Evolutionary conservation across 1,140 invertebrate genomes (phyloP).

Genomic region (Globodera rostochiensis): DNA sequence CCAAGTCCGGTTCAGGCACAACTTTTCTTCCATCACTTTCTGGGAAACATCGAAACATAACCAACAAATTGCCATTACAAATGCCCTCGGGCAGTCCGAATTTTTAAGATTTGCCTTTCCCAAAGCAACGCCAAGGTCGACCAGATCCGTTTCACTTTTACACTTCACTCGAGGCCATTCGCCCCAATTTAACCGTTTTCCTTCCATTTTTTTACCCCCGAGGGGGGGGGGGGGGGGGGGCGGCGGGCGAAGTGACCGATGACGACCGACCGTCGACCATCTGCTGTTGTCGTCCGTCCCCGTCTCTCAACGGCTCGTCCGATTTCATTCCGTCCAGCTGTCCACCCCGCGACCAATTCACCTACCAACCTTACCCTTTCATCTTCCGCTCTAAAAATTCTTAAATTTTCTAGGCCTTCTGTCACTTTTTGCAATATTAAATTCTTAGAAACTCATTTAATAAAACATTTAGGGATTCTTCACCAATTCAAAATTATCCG

Average conservation of each 20-base stretch:
- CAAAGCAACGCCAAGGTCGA: not conserved
- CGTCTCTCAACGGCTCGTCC: not conserved
- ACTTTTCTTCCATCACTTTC: too few relatives aligned
- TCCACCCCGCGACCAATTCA: not conserved
- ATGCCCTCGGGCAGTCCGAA: not conserved
- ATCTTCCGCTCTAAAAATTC: not conserved
- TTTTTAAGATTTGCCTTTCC: not conserved
- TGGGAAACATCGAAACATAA: too few relatives aligned
- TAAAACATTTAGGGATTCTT: too few relatives aligned
- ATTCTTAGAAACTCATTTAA: not conserved
- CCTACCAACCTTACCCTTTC: not conserved
- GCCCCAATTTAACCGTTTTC: not conserved
- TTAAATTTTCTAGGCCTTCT: not conserved
- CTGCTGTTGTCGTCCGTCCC: not conserved
- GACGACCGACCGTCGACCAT: conserved; percentile 1
- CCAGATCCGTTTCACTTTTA: too few relatives aligned
- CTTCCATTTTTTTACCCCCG: not conserved
- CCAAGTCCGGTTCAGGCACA: too few relatives aligned
- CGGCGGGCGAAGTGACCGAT: not conserved
- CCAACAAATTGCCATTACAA: too few relatives aligned
- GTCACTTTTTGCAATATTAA: not conserved
- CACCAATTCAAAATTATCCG: too few relatives aligned
- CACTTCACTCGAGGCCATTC: not conserved
- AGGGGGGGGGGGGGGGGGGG: not conserved
- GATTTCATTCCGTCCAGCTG: not conserved